phyloP scores from a whole-genome alignment of 2,888 invertebrate genomes.

The Sthenelais limicola region DNA sequence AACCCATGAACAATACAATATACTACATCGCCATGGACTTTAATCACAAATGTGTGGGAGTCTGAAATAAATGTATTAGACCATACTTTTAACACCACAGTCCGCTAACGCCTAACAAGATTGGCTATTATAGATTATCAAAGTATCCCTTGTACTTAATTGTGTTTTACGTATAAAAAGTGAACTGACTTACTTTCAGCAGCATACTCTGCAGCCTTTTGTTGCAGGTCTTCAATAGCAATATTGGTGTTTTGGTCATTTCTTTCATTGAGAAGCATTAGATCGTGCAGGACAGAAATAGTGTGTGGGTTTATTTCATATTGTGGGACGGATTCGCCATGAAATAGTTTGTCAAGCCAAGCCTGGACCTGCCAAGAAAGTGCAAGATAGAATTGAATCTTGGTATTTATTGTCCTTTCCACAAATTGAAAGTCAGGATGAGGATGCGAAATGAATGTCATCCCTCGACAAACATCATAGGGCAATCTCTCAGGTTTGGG shows the following conservation, averaged over 20 bases:
- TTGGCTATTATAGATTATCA: no score
- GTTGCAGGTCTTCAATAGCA: slow-evolving; percentile 58
- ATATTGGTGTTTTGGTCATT: slow-evolving; percentile 55
- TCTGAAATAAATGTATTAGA: not conserved
- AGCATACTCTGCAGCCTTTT: slow-evolving; percentile 60
- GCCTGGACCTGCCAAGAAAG: slow-evolving; percentile 54
- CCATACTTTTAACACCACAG: not conserved
- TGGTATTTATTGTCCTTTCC: no score
- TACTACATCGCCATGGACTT: no score
- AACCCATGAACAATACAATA: not conserved
- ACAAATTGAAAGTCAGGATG: no score
- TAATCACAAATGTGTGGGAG: no score
- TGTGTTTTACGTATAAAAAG: not conserved
- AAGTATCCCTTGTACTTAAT: not conserved
- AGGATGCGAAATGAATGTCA: no score
- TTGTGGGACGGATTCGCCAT: slow-evolving; percentile 57
- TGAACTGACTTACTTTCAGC: slow-evolving; percentile 54
- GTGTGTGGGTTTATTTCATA: slow-evolving; percentile 60
- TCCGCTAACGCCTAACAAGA: no score
- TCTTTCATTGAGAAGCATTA: slow-evolving; percentile 56
- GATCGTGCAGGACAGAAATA: slow-evolving; percentile 53
- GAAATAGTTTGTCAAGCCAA: slow-evolving; percentile 61
- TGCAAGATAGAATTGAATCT: not conserved
- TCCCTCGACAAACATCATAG: no score
- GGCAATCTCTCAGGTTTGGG: no score